Conservation (phyloP, 2,888 invertebrate species). For the Patella pellucida region DNA sequence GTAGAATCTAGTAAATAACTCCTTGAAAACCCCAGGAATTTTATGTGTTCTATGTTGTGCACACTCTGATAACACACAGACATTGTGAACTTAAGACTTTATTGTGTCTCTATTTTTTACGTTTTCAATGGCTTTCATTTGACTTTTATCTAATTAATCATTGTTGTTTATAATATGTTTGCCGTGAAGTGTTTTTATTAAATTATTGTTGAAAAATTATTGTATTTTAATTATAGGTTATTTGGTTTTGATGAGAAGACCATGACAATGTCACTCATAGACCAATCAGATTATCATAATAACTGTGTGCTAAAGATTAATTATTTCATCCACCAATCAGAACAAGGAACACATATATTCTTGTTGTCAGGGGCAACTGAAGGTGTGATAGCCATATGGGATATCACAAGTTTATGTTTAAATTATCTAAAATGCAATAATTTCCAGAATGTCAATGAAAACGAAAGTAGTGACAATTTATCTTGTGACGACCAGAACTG, state of each 20-base stretch:
- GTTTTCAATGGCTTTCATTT: too few relatives aligned
- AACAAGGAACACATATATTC: constrained; percentile 33
- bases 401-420: constrained; percentile 69
- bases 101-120: too few relatives aligned
- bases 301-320: constrained; percentile 81
- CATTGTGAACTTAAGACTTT: too few relatives aligned
- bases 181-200: too few relatives aligned
- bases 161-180: too few relatives aligned
- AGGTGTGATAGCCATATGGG: constrained; percentile 81
- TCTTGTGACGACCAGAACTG: neutral
- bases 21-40: too few relatives aligned
- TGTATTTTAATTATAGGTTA: constrained; percentile 41
- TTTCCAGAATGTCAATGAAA: neutral
- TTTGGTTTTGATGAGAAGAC: constrained; percentile 49
- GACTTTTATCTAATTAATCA: too few relatives aligned
- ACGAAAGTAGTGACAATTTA: neutral
- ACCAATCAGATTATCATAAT: constrained; percentile 73
- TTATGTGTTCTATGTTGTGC: too few relatives aligned
- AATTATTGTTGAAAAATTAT: too few relatives aligned
- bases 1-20: too few relatives aligned
- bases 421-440: constrained; percentile 17
- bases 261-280: constrained; percentile 46
- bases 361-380: constrained; percentile 80
- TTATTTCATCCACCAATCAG: constrained; percentile 59
- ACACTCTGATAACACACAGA: too few relatives aligned